Conservation (phyloP, 1,140 invertebrate species). For the Dendroctonus valens region DNA sequence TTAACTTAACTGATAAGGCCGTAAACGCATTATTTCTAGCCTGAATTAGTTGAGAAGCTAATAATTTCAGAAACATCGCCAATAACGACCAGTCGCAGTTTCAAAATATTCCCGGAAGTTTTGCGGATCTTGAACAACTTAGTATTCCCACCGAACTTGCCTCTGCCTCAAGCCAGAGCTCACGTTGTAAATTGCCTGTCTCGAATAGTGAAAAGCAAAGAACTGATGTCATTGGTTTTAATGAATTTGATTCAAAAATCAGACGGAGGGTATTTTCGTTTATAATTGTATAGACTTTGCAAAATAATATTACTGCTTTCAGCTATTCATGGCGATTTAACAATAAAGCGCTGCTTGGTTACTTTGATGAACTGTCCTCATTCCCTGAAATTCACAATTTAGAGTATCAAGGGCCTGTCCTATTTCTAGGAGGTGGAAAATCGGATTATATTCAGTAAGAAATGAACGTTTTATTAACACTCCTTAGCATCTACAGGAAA, state of each 20-base stretch:
- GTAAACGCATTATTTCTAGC: constrained; percentile 55
- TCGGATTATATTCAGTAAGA: constrained; percentile 78
- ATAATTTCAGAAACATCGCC: constrained; percentile 86
- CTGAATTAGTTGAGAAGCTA: constrained; percentile 73
- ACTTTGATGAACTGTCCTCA: constrained; percentile 57
- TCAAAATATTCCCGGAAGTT: constrained; percentile 62
- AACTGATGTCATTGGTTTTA: constrained; percentile 55
- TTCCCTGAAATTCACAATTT: constrained; percentile 60
- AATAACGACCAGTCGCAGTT: constrained; percentile 59
- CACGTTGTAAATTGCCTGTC: constrained; percentile 56
- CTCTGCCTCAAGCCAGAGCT: constrained; percentile 67
- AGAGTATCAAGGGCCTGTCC: constrained; percentile 65
- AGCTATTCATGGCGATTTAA: constrained; percentile 51
- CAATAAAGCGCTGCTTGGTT: constrained; percentile 39
- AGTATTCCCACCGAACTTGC: constrained; percentile 56
- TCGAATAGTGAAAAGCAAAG: constrained; percentile 49
- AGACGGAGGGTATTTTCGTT: constrained; percentile 35
- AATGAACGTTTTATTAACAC: background rate
- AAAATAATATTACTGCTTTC: constrained; percentile 11
- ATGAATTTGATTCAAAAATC: constrained; percentile 51
- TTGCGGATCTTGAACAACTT: constrained; percentile 66
- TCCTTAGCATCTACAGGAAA: too few species aligned
- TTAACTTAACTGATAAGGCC: background rate
- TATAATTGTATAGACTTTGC: background rate
- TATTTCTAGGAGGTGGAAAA: constrained; percentile 80